Evolutionary conservation across 2,888 invertebrate genomes (phyloP), one percentile per base, ranked within the genome.

Genomic region (Scelioninae gen. 2): DNA sequence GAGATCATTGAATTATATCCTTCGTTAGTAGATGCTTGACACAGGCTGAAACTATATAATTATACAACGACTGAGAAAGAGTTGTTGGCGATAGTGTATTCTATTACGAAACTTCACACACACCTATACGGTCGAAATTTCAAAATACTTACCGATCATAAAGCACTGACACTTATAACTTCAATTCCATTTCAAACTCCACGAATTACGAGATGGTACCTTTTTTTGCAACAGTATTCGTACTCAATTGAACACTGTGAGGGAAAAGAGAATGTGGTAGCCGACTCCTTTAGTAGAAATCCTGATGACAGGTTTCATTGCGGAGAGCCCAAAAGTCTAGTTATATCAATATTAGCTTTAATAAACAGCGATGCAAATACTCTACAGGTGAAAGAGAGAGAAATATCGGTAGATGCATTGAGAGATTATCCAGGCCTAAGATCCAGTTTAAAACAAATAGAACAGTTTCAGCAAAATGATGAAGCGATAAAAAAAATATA

Each of bases 151-250:
- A 60, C 55, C 3, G 61, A 61, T 33, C 70, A 70, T 31, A 63
- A 70, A n/a, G 48, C 63, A 0, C 37, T 70, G 2, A 64, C 43
- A 1, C 64, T 73, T 19, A n/a, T 68, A 0, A 43, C 55, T 2
- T 33, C 11, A 11, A 61, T 68, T 11, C 50, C 37, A 10, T 73
- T 19, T 52, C 39, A 52, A 41, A 63, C 18, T 13, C 39, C 41
- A 3, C 10, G 72, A 22, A 28, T 67, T 13, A 61, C 13, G 6
- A n/a, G 67, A 25, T 72, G 67, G 50, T 18, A 39, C 7, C 13
- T 72, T 4, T 19, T 43, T 10, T 25, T 67, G 15, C 72, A 72
- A 19, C 48, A 60, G 11, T 67, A 53, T 28, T 39, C n/a, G n/a
- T n/a, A n/a, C n/a, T n/a, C n/a, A n/a, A n/a, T n/a, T n/a, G n/a